Base-by-base conservation (phyloP, 2,113 vertebrate genomes). In the Sylvilagus bachmani region DNA sequence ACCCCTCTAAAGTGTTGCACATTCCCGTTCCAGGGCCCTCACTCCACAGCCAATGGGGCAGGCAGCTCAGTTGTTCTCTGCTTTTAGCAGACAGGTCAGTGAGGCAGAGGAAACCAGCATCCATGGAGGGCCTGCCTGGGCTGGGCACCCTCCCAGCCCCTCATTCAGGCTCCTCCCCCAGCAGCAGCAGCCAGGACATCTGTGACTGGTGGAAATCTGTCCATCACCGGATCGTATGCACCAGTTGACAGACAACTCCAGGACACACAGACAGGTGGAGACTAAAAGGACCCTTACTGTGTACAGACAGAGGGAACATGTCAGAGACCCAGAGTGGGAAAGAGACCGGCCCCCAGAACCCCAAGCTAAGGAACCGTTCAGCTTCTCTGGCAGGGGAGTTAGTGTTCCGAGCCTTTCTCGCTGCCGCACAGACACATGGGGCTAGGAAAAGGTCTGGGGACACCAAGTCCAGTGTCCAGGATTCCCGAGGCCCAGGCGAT, bases 21-120 rank as follows among this genome's bases (percentile, higher is more conserved):
- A 10, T n/a, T 89, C 61, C 10, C 10, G 33, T 5, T 44, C 16
- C 2, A 14, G 3, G 0, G 6, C 14, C 11, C 6, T 27, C 58
- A 67, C 25, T 58, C 38, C 80, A 61, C 38, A 19, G 7, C 31
- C 70, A 44, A 11, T 33, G 16, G 96, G 67, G n/a, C 4, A 27
- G 77, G 36, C 44, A 11, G 21, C 62, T 66, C 38, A 77, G 69
- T 21, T 69, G 0, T 16, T 58, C 17, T n/a, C 86, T 19, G 16
- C 62, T 82, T 55, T 44, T 12, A 61, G 58, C 33, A 29, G n/a
- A 61, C 6, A 44, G 44, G 22, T 4, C 27, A 61, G 24, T 14
- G 24, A 38, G n/a, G 78, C 64, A 58, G 31, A 74, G 69, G 79
- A 70, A 79, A 71, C 58, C 38, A 44, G 77, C 16, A 61, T 9